Evolutionary conservation across 2,113 vertebrate genomes (phyloP).

Genomic region (Lepisosteus osseus): DNA sequence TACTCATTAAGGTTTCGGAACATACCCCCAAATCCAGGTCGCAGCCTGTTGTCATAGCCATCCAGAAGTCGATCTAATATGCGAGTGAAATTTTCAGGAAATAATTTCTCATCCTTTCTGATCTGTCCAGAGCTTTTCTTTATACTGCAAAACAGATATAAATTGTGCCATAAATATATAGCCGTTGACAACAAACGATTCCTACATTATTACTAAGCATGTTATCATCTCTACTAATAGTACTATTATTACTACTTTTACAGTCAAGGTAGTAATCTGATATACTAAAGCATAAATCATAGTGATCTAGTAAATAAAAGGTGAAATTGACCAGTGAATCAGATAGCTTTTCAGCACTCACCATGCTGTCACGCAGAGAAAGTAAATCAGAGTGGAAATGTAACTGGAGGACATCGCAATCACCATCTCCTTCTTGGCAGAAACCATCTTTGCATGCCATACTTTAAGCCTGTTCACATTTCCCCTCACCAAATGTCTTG

Average conservation of each 20-base stretch:
- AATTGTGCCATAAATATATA: conserved; percentile 24
- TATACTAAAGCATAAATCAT: conserved; percentile 2
- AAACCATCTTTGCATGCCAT: conserved; percentile 93
- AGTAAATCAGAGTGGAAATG: conserved; percentile 77
- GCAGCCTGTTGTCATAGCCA: conserved; percentile 95
- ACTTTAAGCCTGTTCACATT: conserved; percentile 81
- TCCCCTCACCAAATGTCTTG: conserved; percentile 65
- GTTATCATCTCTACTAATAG: too few relatives aligned
- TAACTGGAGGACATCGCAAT: conserved; percentile 72
- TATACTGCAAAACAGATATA: conserved; percentile 61
- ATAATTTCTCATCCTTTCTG: conserved; percentile 84
- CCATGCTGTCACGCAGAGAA: conserved; percentile 83
- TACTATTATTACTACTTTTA: background rate
- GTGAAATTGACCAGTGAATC: background rate
- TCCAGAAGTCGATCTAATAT: conserved; percentile 95
- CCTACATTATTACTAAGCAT: background rate
- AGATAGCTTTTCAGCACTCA: conserved; percentile 63
- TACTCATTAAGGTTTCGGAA: conserved; percentile 21
- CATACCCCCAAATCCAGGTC: conserved; percentile 96
- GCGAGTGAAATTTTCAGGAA: conserved; percentile 93
- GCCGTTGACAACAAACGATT: background rate
- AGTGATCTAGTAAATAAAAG: conserved; percentile 5
- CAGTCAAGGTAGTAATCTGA: conserved; percentile 1
- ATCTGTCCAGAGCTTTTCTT: conserved; percentile 77
- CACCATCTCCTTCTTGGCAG: conserved; percentile 84